Conservation (phyloP, 2,113 vertebrate species). For the Pangasianodon hypophthalmus region DNA sequence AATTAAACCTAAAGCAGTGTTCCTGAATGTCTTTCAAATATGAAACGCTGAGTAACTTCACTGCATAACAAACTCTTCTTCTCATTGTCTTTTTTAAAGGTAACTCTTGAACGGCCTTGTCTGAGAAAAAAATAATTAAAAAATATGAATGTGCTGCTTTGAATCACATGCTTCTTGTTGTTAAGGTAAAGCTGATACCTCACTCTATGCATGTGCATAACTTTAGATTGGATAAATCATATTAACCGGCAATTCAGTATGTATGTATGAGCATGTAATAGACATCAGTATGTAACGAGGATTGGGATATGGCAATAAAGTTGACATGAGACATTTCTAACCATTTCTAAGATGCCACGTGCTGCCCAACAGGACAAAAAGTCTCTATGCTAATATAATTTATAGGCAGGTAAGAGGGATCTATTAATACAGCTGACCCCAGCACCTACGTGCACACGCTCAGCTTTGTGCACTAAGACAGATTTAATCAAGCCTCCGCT, state of each 20-base stretch:
- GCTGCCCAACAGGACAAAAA: slow-evolving; percentile 28
- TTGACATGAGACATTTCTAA: background rate
- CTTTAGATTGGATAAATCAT: background rate
- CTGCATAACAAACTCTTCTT: background rate
- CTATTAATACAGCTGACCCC: slow-evolving; percentile 44
- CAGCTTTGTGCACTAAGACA: slow-evolving; percentile 48
- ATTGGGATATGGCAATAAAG: background rate
- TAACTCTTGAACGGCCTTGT: background rate
- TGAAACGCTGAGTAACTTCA: background rate
- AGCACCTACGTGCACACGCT: slow-evolving; percentile 23
- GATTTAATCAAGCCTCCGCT: slow-evolving; percentile 53
- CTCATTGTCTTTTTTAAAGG: background rate
- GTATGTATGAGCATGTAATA: background rate
- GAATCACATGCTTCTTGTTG: background rate
- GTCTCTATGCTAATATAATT: slow-evolving; percentile 38
- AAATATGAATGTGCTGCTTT: background rate
- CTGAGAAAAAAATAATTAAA: background rate
- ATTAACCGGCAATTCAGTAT: background rate
- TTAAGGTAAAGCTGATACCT: background rate
- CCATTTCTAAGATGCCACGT: background rate
- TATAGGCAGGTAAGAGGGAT: slow-evolving; percentile 38
- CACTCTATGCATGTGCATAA: background rate
- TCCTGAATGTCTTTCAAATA: background rate
- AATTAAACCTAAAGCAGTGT: too few relatives aligned
- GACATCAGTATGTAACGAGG: background rate